Percentiles rank a stretch among this genome's conserved stretches.
These are phyloP conservation scores for Threskiornis aethiopicus DNA, from an alignment of 2,797 vertebrate species.

Conservation along the genomic window DNA sequence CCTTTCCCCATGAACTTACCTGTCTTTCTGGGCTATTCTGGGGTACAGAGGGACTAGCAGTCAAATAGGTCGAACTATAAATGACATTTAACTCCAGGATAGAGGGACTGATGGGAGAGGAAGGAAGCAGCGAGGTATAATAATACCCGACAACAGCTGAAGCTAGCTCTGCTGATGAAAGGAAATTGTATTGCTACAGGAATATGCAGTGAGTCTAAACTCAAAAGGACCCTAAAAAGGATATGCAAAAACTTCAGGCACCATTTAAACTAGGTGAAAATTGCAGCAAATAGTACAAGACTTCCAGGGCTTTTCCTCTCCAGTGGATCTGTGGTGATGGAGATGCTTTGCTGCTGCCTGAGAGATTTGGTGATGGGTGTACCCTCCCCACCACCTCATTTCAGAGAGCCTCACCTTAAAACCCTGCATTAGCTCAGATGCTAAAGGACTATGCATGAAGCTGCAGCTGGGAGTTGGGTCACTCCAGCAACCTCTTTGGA, in stretches of 20 bases:
- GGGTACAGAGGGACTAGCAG: background rate
- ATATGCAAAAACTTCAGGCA: background rate
- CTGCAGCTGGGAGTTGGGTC: background rate
- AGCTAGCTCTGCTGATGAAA: background rate
- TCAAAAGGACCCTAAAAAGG: background rate
- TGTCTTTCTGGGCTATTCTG: background rate
- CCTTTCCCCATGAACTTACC: background rate
- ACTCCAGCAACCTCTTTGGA: background rate
- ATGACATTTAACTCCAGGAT: background rate
- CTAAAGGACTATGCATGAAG: background rate
- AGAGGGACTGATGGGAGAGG: background rate
- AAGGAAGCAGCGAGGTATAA: constrained; percentile 22
- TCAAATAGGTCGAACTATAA: background rate
- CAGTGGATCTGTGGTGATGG: background rate
- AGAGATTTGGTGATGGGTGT: background rate
- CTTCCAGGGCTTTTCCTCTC: background rate
- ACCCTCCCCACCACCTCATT: background rate
- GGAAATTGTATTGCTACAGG: background rate
- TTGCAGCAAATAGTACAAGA: background rate
- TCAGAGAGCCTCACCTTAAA: background rate
- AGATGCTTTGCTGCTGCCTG: background rate
- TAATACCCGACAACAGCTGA: constrained; percentile 53
- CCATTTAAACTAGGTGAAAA: background rate
- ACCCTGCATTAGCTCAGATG: background rate
- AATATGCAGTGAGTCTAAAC: background rate